Evolutionary conservation across 2,888 invertebrate species (phyloP), one percentile per base, ranked within the genome.

Genomic region (Tinea trinotella): DNA sequence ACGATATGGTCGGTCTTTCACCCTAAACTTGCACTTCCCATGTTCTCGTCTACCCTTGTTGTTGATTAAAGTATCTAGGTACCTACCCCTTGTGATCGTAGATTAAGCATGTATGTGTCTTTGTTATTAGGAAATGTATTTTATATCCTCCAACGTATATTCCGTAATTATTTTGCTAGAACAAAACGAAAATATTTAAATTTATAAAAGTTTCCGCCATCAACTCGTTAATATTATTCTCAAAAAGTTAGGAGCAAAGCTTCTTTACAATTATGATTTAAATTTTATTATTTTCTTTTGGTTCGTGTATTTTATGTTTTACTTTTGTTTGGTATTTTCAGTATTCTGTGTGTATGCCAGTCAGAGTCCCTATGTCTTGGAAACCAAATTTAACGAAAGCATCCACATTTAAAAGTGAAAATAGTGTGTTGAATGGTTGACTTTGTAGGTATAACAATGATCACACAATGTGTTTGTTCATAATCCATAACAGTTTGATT

Each of bases 351-450:
- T 84, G 83, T 85, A 86, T 87, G 87, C 87, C 87, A 70, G 82
- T 84, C 71, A 83, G 87, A 82, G 80, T 86, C 68, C 80, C 84
- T 68, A 85, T 86, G 81, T 78, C 84, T 79, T 86, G 87, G 85
- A 83, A 84, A 74, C 85, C 87, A 73, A 85, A 85, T 78, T 83
- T 87, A 76, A 77, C 75, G 75, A 86, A 85, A 82, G 81, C 85
- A 77, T 83, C 85, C 74, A 84, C 83, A 68, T 84, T 84, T 83
- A 86, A 84, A 75, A 86, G 86, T 77, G 85, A 85, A 83, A 86
- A 85, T 86, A 85, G 86, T 80, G 83, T 86, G 70, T 79, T 84
- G 76, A 84, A 85, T 82, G 85, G 85, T 83, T 86, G 77, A 85
- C 3, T 17, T 52, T 18, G 20, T 53, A 53, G 53, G 53, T 53